Conservation (phyloP, 2,113 vertebrate species). For the Ariopsis seemanni region DNA sequence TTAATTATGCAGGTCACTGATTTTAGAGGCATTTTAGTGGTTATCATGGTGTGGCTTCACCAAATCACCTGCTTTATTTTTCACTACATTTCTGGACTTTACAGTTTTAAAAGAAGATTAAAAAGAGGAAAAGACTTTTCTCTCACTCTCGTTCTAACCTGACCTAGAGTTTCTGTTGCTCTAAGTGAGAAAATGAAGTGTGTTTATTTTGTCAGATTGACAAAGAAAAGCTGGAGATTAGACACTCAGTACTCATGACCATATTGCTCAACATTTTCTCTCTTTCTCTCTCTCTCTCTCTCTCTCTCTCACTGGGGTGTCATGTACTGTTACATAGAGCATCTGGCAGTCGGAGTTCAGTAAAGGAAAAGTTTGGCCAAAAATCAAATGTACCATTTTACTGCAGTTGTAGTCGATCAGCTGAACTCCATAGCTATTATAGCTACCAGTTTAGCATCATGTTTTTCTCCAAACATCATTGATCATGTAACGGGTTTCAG, state of each 20-base stretch:
- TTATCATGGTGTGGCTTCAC: neutral
- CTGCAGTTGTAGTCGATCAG: neutral
- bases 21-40: neutral
- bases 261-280: neutral
- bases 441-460: neutral
- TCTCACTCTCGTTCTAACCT: neutral
- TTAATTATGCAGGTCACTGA: too few species aligned
- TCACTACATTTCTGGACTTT: neutral
- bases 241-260: neutral
- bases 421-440: too few species aligned
- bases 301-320: conserved; percentile 42
- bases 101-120: neutral
- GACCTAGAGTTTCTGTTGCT: neutral
- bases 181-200: neutral
- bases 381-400: neutral
- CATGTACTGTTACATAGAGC: conserved; percentile 50
- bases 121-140: neutral
- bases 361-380: conserved; percentile 38
- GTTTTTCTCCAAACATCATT: neutral
- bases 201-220: conserved; percentile 21
- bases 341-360: conserved; percentile 47
- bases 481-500: neutral
- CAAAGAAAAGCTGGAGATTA: neutral
- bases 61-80: neutral
- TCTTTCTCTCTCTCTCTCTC: conserved; percentile 14